phyloP scores from a whole-genome alignment of 2,797 vertebrate species.

The Lepidocolaptes lacrymiger region DNA sequence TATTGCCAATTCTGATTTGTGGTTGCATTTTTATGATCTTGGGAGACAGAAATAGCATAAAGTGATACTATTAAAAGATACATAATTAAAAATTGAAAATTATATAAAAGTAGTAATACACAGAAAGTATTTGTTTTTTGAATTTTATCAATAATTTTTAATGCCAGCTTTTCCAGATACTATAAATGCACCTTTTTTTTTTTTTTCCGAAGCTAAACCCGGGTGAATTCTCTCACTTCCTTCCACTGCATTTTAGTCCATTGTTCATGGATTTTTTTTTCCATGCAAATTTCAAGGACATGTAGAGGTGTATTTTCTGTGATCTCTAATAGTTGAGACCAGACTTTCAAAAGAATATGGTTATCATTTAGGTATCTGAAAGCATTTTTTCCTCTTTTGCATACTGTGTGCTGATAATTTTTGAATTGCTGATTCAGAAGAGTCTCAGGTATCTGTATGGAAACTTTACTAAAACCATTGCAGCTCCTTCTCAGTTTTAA shows the following conservation, averaged over 20 bases:
- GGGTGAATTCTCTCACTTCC: background rate
- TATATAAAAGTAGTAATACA: background rate
- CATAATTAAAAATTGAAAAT: background rate
- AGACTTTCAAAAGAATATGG: background rate
- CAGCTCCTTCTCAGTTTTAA: background rate
- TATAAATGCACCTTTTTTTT: background rate
- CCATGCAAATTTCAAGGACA: background rate
- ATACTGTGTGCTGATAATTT: background rate
- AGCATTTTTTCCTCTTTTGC: fast-evolving
- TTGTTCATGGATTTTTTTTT: background rate
- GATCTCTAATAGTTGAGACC: background rate
- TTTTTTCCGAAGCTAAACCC: background rate
- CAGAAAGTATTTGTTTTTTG: background rate
- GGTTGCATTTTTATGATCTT: background rate
- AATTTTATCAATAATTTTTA: background rate
- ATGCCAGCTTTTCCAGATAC: background rate
- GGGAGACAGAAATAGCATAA: background rate
- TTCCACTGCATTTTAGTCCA: background rate
- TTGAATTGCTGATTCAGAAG: background rate
- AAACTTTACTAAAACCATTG: background rate
- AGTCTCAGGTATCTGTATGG: background rate
- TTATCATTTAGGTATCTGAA: background rate
- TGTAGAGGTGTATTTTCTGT: background rate
- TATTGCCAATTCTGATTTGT: background rate
- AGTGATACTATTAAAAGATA: background rate